A percentile compares a stretch with the other conserved stretches of the same genome.
Conservation (phyloP, 2,888 invertebrate species). For the Hirtodrosophila alboralis region DNA sequence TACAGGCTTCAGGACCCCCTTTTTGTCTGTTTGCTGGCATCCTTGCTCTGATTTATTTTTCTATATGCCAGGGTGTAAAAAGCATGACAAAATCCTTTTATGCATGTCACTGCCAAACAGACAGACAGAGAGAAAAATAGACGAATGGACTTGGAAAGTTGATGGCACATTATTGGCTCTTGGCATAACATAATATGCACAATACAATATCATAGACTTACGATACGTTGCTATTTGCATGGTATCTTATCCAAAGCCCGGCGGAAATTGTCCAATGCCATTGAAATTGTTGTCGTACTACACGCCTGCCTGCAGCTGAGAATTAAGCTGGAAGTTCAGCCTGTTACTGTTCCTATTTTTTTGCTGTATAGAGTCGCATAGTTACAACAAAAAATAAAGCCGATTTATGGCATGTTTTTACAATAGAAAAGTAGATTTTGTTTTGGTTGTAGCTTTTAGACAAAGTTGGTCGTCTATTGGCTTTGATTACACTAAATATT, state of each 20-base stretch:
- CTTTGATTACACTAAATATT: background rate
- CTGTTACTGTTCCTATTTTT: constrained; percentile 4
- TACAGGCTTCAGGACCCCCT: too few species aligned
- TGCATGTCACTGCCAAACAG: constrained; percentile 56
- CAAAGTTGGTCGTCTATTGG: background rate
- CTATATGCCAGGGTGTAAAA: constrained; percentile 34
- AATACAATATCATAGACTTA: constrained; percentile 47
- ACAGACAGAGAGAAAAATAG: constrained; percentile 8
- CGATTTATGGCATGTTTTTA: constrained; percentile 19
- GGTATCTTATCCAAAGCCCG: constrained; percentile 13
- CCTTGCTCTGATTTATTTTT: constrained; percentile 60
- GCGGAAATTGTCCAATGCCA: too few species aligned
- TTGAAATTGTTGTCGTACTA: constrained; percentile 9
- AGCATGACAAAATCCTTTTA: constrained; percentile 59
- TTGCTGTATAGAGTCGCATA: constrained; percentile 26
- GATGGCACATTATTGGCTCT: constrained; percentile 23
- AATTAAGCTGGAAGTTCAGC: constrained; percentile 26
- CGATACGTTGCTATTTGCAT: constrained; percentile 34
- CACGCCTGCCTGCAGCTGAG: constrained; percentile 21
- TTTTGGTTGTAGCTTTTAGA: background rate
- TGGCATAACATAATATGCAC: constrained; percentile 31
- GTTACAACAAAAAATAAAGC: constrained; percentile 1
- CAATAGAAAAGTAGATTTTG: constrained; percentile 14
- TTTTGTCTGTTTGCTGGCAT: constrained; percentile 3
- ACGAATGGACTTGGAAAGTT: constrained; percentile 9